Evolutionary conservation across 1,140 invertebrate species (phyloP).

Genomic region (Drosophila trapezifrons): DNA sequence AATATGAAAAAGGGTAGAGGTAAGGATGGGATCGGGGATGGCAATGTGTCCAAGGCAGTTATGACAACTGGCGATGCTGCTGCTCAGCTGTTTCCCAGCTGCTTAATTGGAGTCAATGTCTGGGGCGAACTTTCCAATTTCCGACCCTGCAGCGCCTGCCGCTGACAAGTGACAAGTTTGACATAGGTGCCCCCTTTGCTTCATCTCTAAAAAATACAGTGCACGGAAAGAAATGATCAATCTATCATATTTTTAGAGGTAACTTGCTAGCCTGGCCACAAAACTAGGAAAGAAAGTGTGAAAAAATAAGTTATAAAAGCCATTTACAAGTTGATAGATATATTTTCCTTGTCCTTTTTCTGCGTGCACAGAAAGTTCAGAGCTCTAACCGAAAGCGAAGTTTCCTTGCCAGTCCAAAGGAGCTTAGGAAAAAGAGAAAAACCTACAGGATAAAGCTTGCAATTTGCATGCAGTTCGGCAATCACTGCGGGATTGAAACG

Average conservation of each 20-base stretch:
- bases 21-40: neutral
- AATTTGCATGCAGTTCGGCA: conserved; percentile 55
- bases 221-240: neutral
- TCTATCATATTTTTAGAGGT: too few species aligned
- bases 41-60: conserved; percentile 20
- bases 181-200: conserved; percentile 13
- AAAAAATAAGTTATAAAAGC: too few species aligned
- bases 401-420: neutral
- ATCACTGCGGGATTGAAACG: conserved; percentile 51
- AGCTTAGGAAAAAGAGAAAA: neutral
- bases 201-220: neutral
- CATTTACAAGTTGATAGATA: neutral
- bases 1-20: conserved; percentile 11
- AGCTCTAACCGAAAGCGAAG: neutral
- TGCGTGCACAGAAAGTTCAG: neutral
- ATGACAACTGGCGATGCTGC: conserved; percentile 18
- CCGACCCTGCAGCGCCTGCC: conserved; percentile 18
- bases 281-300: too few species aligned
- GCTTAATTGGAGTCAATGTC: conserved; percentile 52
- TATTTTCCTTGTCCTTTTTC: too few species aligned
- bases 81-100: conserved; percentile 14
- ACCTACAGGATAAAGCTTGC: conserved; percentile 8
- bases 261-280: neutral
- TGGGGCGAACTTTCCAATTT: conserved; percentile 36
- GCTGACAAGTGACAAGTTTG: conserved; percentile 55